Evolutionary conservation across 2,113 vertebrate species (phyloP), one percentile per base, ranked within the genome.

Genomic region (Aspidoscelis tigris): DNA sequence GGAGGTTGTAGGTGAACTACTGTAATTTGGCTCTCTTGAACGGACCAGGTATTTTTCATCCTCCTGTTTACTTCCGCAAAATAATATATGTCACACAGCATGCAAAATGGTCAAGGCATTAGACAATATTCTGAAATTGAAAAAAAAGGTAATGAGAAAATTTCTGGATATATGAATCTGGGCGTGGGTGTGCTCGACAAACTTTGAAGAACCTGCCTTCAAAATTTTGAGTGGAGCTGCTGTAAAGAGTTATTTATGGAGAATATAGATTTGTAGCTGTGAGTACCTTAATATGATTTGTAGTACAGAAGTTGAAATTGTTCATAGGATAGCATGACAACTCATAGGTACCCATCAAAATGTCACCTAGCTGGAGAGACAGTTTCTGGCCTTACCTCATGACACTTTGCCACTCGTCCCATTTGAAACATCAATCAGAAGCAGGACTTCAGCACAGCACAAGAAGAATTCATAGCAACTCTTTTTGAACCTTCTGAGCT

Each of bases 371-470:
- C 71, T 7, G 41, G 86, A 83, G 5, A 58, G 47, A 78, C 21
- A 84, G 69, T 16, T 87, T 72, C 55, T 33, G 24, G 75, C 75
- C 84, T 12, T 55, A 74, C 44, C 22, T 64, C 64, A 21, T n/a
- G 75, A 20, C 84, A 5, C 73, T 6, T 8, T 89, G 8, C 12
- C 73, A 24, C 71, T 91, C 76, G 86, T 65, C 0, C 0, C 43
- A 89, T 81, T 83, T 80, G 55, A 16, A 68, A 2, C 4, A 33
- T 78, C 58, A 80, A 47, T 71, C 39, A 80, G 53, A 88, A 11
- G 71, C 6, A 4, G n/a, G 21, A 4, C 7, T 55, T 26, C 8
- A 71, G 21, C 1, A 5, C 79, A 26, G 78, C 1, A 5, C 79
- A 26, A 76, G 43, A 75, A 24, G 24, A 0, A 73, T 84, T 58